phyloP scores from a whole-genome alignment of 2,797 vertebrate genomes.

The Urophycis tenuis region DNA sequence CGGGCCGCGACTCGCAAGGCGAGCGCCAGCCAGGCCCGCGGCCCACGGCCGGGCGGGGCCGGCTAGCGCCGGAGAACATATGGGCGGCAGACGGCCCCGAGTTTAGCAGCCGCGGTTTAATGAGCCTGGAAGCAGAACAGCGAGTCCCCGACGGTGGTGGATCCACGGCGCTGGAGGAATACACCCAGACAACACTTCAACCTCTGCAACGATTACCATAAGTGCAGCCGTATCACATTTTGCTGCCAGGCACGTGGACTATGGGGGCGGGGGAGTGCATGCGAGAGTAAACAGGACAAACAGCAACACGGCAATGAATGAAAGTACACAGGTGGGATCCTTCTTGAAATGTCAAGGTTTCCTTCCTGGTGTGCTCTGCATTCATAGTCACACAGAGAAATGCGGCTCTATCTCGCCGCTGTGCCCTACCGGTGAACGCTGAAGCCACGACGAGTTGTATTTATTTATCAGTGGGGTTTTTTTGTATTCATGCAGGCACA shows the following conservation, averaged over 20 bases:
- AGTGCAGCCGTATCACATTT: slow-evolving; percentile 51
- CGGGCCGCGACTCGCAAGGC: no score
- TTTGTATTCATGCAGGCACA: slow-evolving; percentile 75
- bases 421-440: not conserved
- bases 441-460: not conserved
- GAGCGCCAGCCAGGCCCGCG: slow-evolving; percentile 14
- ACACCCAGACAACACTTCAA: slow-evolving; percentile 4
- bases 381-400: not conserved
- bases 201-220: slow-evolving; percentile 59
- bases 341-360: not conserved
- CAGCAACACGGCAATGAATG: not conserved
- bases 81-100: slow-evolving; percentile 34
- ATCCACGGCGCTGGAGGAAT: slow-evolving; percentile 4
- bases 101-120: slow-evolving; percentile 9
- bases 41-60: not conserved
- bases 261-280: slow-evolving; percentile 1
- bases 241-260: slow-evolving; percentile 30
- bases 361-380: not conserved
- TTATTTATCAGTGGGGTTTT: not conserved
- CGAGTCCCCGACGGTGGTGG: slow-evolving; percentile 8
- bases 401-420: no score
- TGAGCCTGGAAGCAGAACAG: slow-evolving; percentile 27
- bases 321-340: not conserved
- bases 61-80: slow-evolving; percentile 18
- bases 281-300: not conserved